Evolutionary conservation across 2,888 invertebrate genomes (phyloP), one percentile per base, ranked within the genome.

Genomic region (Anthoptus insignis): DNA sequence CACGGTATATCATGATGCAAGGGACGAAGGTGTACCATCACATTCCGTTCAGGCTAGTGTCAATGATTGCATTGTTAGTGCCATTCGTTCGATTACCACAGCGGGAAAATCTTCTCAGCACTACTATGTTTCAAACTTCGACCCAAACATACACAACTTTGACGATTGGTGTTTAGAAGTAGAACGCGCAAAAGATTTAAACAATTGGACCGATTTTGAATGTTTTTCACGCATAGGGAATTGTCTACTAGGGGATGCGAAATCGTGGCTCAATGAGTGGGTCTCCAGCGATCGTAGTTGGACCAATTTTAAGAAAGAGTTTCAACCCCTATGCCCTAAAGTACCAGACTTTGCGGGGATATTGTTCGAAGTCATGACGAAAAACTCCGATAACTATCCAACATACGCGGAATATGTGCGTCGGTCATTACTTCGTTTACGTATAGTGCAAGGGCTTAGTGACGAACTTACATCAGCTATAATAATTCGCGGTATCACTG

Each of bases 331-430:
- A 7, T 39, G 39, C 7, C 7, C 64, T 21, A 53, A 59, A 13
- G 61, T 39, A 11, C 11, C 59, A 13, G 68, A 71, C 42, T 7
- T 61, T 9, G 71, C 69, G 5, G 59, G 58, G 21, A 61, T 71
- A 22, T 27, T 69, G 21, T 63, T 21, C 53, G 66, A 69, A 16
- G 64, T 66, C 1, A 71, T 69, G 68, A 45, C 42, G 22, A 67
- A 61, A 4, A 53, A 52, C 42, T 72, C 69, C 0, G 59, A 65
- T 42, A 61, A 37, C n/a, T 66, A 49, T 50, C 5, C 59, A 9
- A 67, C 70, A 1, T 72, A 72, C 37, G 72, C 70, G 0, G 72
- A 72, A 13, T 72, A 66, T 34, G 66, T 67, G 7, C 56, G 70
- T 19, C 52, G 59, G 9, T 67, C 64, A 4, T 11, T 39, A 3